Conservation (phyloP, 2,888 invertebrate species). For the Heteromurus nitidus region DNA sequence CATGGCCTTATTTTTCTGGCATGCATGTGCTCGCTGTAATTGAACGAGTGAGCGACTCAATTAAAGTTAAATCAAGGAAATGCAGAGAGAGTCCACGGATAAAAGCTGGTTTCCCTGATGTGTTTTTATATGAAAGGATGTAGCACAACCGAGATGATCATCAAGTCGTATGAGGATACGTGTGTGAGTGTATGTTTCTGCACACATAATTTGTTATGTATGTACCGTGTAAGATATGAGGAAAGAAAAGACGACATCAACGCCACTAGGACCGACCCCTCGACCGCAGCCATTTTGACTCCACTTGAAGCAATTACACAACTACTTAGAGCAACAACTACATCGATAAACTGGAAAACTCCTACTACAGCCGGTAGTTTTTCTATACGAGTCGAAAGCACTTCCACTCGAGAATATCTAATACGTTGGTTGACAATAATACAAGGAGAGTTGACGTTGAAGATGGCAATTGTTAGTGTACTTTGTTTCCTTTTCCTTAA, state of each 20-base stretch:
- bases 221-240: background rate
- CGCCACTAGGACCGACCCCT: slow-evolving; percentile 54
- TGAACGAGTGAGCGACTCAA: slow-evolving; percentile 43
- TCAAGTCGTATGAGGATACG: background rate
- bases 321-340: slow-evolving; percentile 70
- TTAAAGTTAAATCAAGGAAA: slow-evolving; percentile 57
- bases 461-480: slow-evolving; percentile 48
- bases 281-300: slow-evolving; percentile 68
- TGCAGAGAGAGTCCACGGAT: background rate
- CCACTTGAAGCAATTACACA: slow-evolving; percentile 73
- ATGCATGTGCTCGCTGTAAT: too few species aligned
- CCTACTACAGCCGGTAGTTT: background rate
- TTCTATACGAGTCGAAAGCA: background rate
- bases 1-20: slow-evolving; percentile 6
- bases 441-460: slow-evolving; percentile 28
- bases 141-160: too few species aligned
- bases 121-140: too few species aligned
- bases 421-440: slow-evolving; percentile 58
- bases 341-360: slow-evolving; percentile 55
- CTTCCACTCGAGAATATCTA: too few species aligned
- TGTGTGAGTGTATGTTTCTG: too few species aligned
- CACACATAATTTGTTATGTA: slow-evolving; percentile 6
- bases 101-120: too few species aligned
- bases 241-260: background rate
- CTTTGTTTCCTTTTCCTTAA: slow-evolving; percentile 6